A percentile compares a stretch with the other conserved stretches of the same genome.
These are phyloP conservation scores for Taenaris catops DNA, from an alignment of 2,888 invertebrate species.

Conservation along the genomic window DNA sequence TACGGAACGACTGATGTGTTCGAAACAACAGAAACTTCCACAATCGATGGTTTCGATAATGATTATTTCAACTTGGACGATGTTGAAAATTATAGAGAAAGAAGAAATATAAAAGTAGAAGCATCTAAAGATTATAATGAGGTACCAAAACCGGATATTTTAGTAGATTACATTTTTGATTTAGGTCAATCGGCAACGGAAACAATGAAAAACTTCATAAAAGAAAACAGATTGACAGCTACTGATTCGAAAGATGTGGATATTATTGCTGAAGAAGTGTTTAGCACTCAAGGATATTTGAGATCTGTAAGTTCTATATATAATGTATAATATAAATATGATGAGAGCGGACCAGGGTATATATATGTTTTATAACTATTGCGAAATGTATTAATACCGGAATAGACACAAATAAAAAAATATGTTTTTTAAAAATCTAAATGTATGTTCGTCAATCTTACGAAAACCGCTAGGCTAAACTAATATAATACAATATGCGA, in stretches of 20 bases:
- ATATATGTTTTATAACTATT: too few species aligned
- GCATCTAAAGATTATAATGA: conserved; percentile 35
- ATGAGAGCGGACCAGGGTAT: too few species aligned
- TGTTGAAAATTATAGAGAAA: conserved; percentile 29
- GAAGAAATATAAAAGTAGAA: conserved; percentile 29
- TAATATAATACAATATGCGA: too few species aligned
- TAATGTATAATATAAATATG: too few species aligned
- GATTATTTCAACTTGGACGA: conserved; percentile 36
- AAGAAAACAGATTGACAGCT: conserved; percentile 42
- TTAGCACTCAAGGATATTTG: conserved; percentile 5
- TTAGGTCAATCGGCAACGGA: conserved; percentile 34
- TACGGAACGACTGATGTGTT: conserved; percentile 15
- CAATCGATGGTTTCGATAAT: conserved; percentile 34
- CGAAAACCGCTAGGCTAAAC: too few species aligned
- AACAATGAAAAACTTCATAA: conserved; percentile 40
- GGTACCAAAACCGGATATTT: conserved; percentile 31
- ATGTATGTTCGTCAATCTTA: too few species aligned
- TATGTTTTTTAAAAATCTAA: too few species aligned
- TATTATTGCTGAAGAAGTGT: conserved; percentile 30
- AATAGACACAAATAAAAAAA: too few species aligned
- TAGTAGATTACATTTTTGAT: conserved; percentile 50
- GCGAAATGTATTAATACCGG: too few species aligned
- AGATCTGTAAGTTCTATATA: conserved; percentile 21
- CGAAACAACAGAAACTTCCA: conserved; percentile 33
- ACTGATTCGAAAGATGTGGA: conserved; percentile 43